Evolutionary conservation across 2,113 vertebrate species (phyloP).

Genomic region (Prunella himalayana): DNA sequence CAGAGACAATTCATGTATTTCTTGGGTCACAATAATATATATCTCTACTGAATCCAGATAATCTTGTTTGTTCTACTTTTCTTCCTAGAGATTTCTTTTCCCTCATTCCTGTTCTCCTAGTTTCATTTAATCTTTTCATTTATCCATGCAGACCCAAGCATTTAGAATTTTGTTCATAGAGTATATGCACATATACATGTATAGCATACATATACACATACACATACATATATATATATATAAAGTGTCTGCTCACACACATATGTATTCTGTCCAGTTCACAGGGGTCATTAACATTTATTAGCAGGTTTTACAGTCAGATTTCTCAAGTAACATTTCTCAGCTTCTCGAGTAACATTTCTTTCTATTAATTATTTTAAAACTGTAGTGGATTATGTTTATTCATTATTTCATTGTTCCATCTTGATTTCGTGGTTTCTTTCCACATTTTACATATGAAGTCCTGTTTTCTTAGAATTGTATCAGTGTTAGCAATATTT

Average conservation of each 20-base stretch:
- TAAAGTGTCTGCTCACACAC: accelerated
- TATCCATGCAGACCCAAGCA: not conserved
- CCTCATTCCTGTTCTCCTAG: not conserved
- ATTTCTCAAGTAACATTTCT: not conserved
- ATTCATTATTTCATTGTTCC: not conserved
- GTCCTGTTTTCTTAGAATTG: not conserved
- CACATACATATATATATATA: not conserved
- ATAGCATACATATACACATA: not conserved
- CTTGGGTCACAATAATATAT: not conserved
- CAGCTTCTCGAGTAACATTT: not conserved
- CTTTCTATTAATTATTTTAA: not conserved
- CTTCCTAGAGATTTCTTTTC: not conserved
- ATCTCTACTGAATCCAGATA: not conserved
- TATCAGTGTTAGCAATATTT: not conserved
- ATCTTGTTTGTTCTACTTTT: accelerated
- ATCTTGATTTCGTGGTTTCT: not conserved
- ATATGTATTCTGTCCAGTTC: not conserved
- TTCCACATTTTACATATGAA: not conserved
- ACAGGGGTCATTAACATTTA: not conserved
- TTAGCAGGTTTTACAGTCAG: not conserved
- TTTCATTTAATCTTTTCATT: not conserved
- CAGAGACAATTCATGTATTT: not conserved
- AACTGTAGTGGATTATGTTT: not conserved
- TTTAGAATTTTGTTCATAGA: not conserved
- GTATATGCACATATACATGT: too few species aligned